A percentile compares a stretch with the other conserved stretches of the same genome.
These are phyloP conservation scores for Phrynocephalus forsythii DNA, from an alignment of 2,797 vertebrate species.

Conservation along the genomic window DNA sequence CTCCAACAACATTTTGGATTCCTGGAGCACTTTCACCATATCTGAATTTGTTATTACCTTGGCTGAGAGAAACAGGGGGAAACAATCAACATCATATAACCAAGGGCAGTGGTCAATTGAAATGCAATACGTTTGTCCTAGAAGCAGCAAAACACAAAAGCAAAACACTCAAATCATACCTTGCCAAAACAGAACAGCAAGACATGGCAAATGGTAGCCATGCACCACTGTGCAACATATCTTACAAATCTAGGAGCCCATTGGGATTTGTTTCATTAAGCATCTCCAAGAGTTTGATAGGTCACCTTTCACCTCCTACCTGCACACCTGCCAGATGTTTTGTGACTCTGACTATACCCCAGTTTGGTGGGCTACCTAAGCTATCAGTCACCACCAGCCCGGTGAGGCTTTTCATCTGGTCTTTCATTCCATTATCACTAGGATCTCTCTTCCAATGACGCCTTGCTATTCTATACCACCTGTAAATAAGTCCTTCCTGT, in stretches of 20 bases:
- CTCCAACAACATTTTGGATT: constrained; percentile 77
- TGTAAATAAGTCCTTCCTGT: too few relatives aligned
- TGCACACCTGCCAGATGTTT: not conserved
- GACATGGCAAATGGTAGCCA: not conserved
- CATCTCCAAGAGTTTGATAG: not conserved
- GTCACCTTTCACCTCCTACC: too few relatives aligned
- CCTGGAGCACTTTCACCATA: constrained; percentile 66
- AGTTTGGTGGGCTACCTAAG: not conserved
- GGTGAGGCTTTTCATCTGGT: not conserved
- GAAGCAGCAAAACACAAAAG: not conserved
- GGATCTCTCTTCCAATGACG: not conserved
- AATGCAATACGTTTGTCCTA: not conserved
- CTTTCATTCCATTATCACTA: not conserved
- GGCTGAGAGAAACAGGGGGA: constrained; percentile 56
- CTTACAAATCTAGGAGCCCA: not conserved
- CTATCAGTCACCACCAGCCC: not conserved
- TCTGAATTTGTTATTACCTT: constrained; percentile 66
- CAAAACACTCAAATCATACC: not conserved
- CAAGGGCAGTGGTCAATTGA: not conserved
- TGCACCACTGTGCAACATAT: not conserved
- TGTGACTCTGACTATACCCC: not conserved
- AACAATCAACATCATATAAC: not conserved
- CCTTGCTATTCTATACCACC: not conserved
- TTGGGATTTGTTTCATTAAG: not conserved
- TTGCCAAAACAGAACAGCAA: not conserved